Conservation (phyloP, 2,113 vertebrate genomes). For the Brachyhypopomus gauderio region DNA sequence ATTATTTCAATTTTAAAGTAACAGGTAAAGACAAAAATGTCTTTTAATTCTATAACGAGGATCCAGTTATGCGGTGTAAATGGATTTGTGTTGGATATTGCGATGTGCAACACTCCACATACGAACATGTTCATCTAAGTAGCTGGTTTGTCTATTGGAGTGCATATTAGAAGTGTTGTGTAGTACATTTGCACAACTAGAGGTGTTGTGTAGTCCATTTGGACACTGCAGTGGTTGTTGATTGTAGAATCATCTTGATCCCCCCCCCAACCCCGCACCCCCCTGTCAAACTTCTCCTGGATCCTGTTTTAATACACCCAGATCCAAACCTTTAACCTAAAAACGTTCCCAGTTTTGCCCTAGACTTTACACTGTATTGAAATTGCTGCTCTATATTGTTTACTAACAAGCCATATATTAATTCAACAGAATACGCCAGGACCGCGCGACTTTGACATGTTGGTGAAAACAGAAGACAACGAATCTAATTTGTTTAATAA, state of each 20-base stretch:
- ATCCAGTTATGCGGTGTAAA: neutral
- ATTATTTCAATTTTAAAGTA: slow-evolving; percentile 5
- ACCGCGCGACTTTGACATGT: slow-evolving; percentile 68
- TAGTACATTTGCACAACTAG: slow-evolving; percentile 23
- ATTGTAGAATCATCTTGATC: slow-evolving; percentile 2
- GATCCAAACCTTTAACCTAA: neutral
- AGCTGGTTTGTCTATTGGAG: neutral
- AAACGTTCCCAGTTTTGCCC: neutral
- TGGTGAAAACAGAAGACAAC: slow-evolving; percentile 74
- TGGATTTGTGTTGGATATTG: neutral
- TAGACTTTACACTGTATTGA: slow-evolving; percentile 13
- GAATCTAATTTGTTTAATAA: too few relatives aligned
- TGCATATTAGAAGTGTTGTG: slow-evolving; percentile 30
- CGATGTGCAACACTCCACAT: slow-evolving; percentile 4
- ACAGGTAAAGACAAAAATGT: neutral
- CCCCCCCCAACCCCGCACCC: neutral
- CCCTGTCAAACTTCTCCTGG: neutral
- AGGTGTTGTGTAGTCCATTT: slow-evolving; percentile 28
- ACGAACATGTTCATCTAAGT: slow-evolving; percentile 10
- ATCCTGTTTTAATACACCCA: neutral
- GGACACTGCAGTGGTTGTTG: slow-evolving; percentile 10
- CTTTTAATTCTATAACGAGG: too few relatives aligned
- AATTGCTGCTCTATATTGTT: slow-evolving; percentile 35
- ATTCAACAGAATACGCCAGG: slow-evolving; percentile 64
- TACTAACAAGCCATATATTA: slow-evolving; percentile 70